Evolutionary conservation across 2,797 vertebrate species (phyloP), one percentile per base, ranked within the genome.

Genomic region (Gymnothorax reevesii): DNA sequence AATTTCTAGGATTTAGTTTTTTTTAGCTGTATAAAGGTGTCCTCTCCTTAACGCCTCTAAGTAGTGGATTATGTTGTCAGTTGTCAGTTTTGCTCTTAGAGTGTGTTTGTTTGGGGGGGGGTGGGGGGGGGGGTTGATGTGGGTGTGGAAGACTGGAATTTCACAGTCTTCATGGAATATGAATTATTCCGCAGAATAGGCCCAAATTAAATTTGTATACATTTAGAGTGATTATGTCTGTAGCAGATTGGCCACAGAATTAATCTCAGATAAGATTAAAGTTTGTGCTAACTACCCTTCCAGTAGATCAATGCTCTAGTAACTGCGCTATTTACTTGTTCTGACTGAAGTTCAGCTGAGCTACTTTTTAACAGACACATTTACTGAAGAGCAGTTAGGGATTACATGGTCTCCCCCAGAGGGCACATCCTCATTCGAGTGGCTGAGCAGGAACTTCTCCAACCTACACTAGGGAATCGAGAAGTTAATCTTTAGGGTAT

Each of bases 261-360:
- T 69, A 69, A 69, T 69, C 15, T n/a, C 66, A 69, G 25, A 73
- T 73, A 64, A 20, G 60, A 64, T n/a, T 64, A 69, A 69, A 69
- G 66, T 42, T 73, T 27, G 25, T 71, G 27, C 17, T 27, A 33
- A 69, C 22, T 27, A 6, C 25, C 69, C 9, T 33, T 13, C 2
- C 25, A 27, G 33, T 25, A 71, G 7, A 13, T 71, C 69, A 33
- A 42, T 42, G 33, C 27, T 71, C 25, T 33, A 4, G 2, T 71
- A 25, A 7, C 20, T 69, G 22, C 22, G 1, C 3, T 73, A 7
- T 42, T 2, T 73, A 7, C 69, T 73, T 12, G 12, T 42, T 73
- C 15, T 73, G 69, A 27, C 10, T 73, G 9, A 27, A 12, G 25
- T 42, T 73, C 69, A 73, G 10, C 69, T 33, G 12, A 27, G 25